phyloP scores from a whole-genome alignment of 2,113 vertebrate species.

The Danionella cerebrum region DNA sequence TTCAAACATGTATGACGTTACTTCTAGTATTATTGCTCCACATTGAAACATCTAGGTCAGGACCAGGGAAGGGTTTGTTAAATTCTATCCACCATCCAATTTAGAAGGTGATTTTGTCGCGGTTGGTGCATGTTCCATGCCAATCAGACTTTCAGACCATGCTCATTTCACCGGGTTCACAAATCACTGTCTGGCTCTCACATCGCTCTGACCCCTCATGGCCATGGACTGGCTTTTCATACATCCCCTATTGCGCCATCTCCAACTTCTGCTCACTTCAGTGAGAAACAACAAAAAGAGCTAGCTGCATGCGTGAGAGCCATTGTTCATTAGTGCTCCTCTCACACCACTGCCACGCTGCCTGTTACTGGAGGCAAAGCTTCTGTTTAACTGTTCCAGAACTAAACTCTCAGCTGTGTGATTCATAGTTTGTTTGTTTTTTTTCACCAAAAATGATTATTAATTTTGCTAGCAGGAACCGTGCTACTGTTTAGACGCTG shows the following conservation, averaged over 20 bases:
- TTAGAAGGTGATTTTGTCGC: slow-evolving; percentile 8
- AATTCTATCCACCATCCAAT: too few relatives aligned
- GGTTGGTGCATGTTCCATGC: slow-evolving; percentile 4
- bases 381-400: not conserved
- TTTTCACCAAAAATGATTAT: too few relatives aligned
- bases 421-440: too few relatives aligned
- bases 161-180: not conserved
- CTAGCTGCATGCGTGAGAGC: not conserved
- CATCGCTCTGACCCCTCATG: not conserved
- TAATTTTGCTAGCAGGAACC: too few relatives aligned
- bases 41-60: too few relatives aligned
- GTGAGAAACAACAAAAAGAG: slow-evolving; percentile 11
- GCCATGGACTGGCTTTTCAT: slow-evolving; percentile 3
- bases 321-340: not conserved
- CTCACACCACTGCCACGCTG: not conserved
- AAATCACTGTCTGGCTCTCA: not conserved
- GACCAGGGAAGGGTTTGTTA: too few relatives aligned
- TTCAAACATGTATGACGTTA: not conserved
- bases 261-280: slow-evolving; percentile 13
- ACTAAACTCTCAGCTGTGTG: too few relatives aligned
- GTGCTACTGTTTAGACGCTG: too few relatives aligned
- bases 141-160: slow-evolving; percentile 27
- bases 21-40: too few relatives aligned
- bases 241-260: not conserved
- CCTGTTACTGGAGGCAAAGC: not conserved